Conservation (phyloP, 2,797 vertebrate species). For the Ciconia nigra region DNA sequence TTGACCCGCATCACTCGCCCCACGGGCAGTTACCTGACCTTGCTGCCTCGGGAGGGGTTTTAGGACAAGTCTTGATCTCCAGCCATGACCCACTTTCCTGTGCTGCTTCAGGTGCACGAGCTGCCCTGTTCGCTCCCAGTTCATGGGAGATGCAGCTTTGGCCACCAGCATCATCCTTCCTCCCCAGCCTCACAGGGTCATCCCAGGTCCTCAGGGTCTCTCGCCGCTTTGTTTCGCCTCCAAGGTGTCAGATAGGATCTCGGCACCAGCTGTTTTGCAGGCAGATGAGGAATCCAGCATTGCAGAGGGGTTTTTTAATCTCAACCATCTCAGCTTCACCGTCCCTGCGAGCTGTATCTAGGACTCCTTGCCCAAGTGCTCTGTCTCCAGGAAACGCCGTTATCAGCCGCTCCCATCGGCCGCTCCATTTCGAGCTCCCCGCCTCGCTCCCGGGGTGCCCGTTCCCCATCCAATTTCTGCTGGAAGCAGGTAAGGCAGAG, state of each 20-base stretch:
- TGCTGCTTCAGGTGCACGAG: neutral
- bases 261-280: rapidly evolving
- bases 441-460: rapidly evolving
- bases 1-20: neutral
- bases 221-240: rapidly evolving
- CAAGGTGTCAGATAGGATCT: neutral
- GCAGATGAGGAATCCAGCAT: neutral
- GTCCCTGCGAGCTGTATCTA: neutral
- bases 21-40: rapidly evolving
- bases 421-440: neutral
- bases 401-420: neutral
- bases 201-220: neutral
- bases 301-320: neutral
- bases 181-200: neutral
- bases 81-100: neutral
- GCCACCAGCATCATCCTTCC: neutral
- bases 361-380: neutral
- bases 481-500: neutral
- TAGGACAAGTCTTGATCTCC: neutral
- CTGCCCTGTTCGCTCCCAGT: neutral
- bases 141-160: rapidly evolving
- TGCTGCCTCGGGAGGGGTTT: neutral
- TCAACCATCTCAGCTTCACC: neutral
- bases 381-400: neutral
- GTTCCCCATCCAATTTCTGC: neutral